Evolutionary conservation across 1,140 invertebrate species (phyloP), one percentile per base, ranked within the genome.

Genomic region (Ceratina australensis): DNA sequence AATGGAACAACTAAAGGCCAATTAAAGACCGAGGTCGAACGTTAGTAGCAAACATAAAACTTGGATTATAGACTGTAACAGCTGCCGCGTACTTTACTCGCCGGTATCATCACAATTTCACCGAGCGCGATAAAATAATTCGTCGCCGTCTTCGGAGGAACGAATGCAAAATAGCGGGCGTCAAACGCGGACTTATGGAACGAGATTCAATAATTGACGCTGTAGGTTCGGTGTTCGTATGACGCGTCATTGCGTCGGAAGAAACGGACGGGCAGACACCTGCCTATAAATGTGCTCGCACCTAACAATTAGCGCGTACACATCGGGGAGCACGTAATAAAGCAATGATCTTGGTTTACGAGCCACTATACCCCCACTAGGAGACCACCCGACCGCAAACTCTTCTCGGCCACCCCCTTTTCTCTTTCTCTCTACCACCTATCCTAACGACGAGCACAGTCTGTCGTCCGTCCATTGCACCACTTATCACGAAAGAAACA

Each of bases 281-380:
- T 74, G 82, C 50, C 87, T 87, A 89, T 91, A 91, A 90, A 91
- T 87, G 88, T 85, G 86, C 87, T 91, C 87, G 83, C 89, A 89
- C 87, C 87, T 87, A 87, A 90, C 88, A 90, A 92, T 91, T 90
- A 91, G 88, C 85, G 82, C 79, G 83, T 84, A 87, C 85, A 85
- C 88, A 86, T 88, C 87, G 85, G 85, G 83, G 80, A 84, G 86
- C 81, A 80, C 83, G 86, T 87, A 88, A 90, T 91, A 91, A 91
- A 91, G 89, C 88, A 90, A 91, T 91, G 90, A 91, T 91, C 89
- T 83, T 86, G 82, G 84, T 92, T 91, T 91, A 92, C 87, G 91
- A 92, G 87, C 86, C 72, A 85, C 84, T 89, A 90, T 85, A 87
- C 86, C 83, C 86, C 80, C 72, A 79, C 80, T 78, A 78, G 81